These are phyloP conservation scores for Steromphala cineraria DNA, from an alignment of 2,888 invertebrate genomes.

Conservation along the genomic window DNA sequence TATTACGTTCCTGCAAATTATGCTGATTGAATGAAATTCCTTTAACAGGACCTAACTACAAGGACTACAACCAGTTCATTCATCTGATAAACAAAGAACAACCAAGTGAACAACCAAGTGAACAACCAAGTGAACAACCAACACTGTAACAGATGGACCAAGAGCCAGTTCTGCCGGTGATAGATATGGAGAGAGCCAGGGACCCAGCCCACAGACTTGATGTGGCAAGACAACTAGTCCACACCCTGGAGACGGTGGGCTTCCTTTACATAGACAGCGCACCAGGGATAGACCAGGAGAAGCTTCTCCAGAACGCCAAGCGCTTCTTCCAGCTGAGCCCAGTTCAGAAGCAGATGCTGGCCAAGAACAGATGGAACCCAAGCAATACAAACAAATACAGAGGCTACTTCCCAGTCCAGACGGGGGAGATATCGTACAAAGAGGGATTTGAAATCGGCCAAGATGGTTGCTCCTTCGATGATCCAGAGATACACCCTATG, in stretches of 20 bases:
- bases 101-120: not conserved
- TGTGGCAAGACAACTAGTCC: slow-evolving; percentile 45
- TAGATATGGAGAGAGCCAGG: slow-evolving; percentile 48
- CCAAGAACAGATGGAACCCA: slow-evolving; percentile 47
- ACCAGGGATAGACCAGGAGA: slow-evolving; percentile 45
- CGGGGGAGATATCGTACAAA: slow-evolving; percentile 51
- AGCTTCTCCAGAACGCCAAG: slow-evolving; percentile 40
- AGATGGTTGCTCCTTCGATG: slow-evolving; percentile 42
- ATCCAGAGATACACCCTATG: slow-evolving; percentile 44
- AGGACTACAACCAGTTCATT: too few relatives aligned
- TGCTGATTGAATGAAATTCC: too few relatives aligned
- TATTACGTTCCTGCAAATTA: too few relatives aligned
- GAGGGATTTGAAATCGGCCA: slow-evolving; percentile 57
- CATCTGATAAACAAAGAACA: not conserved
- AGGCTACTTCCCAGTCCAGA: slow-evolving; percentile 56
- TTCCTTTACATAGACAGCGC: slow-evolving; percentile 57
- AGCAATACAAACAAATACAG: slow-evolving; percentile 51
- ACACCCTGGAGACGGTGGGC: slow-evolving; percentile 53
- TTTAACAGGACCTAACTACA: too few relatives aligned
- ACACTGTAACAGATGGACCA: not conserved
- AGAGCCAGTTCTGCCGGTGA: slow-evolving; percentile 38
- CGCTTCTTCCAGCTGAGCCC: slow-evolving; percentile 51
- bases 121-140: not conserved
- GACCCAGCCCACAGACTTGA: slow-evolving; percentile 34
- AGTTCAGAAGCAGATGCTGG: slow-evolving; percentile 40